Conservation (phyloP, 2,797 vertebrate genomes). For the Paramormyrops hopkinsi region DNA sequence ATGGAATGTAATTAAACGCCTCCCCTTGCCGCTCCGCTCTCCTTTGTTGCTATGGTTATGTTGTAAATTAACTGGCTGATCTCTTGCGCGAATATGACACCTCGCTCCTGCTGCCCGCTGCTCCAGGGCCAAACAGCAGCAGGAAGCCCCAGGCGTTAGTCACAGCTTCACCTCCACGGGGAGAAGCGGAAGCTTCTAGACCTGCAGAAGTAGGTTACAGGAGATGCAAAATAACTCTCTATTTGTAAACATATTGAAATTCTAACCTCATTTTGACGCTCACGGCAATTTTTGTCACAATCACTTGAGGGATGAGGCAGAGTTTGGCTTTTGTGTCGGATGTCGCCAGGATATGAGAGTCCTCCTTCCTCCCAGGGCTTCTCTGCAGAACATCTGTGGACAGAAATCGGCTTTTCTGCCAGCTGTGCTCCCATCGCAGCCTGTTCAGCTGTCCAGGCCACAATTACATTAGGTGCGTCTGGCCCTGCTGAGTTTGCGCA, state of each 20-base stretch:
- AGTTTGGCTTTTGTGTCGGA: neutral
- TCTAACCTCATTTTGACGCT: neutral
- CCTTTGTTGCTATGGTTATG: neutral
- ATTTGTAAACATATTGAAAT: conserved; percentile 5
- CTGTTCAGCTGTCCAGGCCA: neutral
- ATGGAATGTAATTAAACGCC: neutral
- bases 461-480: neutral
- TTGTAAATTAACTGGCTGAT: neutral
- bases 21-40: neutral
- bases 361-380: neutral
- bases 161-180: neutral
- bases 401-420: neutral
- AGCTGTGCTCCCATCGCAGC: neutral
- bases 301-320: neutral
- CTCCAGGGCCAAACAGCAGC: neutral
- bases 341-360: neutral
- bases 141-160: neutral
- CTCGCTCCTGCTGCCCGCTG: neutral
- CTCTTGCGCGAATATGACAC: neutral
- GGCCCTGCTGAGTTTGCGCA: neutral
- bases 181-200: neutral
- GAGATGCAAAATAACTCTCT: neutral
- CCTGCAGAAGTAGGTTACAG: neutral
- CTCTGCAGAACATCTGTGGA: neutral
- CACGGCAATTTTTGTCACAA: neutral